Evolutionary conservation across 2,797 vertebrate genomes (phyloP).

Genomic region (Bradypodion ventrale): DNA sequence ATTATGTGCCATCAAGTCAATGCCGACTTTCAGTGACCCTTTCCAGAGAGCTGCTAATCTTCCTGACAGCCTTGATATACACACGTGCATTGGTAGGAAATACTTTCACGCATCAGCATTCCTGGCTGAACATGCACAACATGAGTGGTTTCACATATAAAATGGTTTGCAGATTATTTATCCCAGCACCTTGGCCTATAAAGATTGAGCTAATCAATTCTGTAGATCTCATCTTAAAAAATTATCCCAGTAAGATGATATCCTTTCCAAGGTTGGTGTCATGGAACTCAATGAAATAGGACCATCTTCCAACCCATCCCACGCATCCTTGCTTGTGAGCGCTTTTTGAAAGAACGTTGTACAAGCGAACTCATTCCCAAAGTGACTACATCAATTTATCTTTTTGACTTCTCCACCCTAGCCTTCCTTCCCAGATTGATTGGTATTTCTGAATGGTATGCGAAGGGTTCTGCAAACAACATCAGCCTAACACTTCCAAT

Average conservation of each 20-base stretch:
- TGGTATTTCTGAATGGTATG: neutral
- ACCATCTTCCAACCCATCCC: neutral
- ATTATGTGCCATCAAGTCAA: too few species aligned
- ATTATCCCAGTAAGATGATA: neutral
- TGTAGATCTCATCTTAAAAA: neutral
- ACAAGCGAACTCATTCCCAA: neutral
- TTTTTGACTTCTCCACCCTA: constrained; percentile 16
- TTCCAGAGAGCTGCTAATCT: too few species aligned
- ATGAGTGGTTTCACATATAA: too few species aligned
- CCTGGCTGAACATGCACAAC: too few species aligned
- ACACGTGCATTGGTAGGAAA: too few species aligned
- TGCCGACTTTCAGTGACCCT: too few species aligned
- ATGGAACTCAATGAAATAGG: neutral
- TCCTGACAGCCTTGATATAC: too few species aligned
- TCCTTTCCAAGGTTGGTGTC: neutral
- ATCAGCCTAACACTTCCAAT: constrained; percentile 3
- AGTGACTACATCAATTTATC: neutral
- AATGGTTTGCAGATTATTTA: too few species aligned
- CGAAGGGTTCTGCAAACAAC: neutral
- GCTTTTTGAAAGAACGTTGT: neutral
- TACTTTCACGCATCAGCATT: too few species aligned
- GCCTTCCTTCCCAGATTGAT: neutral
- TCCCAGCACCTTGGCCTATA: neutral
- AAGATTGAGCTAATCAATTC: neutral
- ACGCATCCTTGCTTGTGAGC: neutral